Percentiles rank a stretch among this genome's conserved stretches.
These are phyloP conservation scores for Antechinus stuartii DNA, from an alignment of 2,113 vertebrate genomes.

Conservation along the genomic window DNA sequence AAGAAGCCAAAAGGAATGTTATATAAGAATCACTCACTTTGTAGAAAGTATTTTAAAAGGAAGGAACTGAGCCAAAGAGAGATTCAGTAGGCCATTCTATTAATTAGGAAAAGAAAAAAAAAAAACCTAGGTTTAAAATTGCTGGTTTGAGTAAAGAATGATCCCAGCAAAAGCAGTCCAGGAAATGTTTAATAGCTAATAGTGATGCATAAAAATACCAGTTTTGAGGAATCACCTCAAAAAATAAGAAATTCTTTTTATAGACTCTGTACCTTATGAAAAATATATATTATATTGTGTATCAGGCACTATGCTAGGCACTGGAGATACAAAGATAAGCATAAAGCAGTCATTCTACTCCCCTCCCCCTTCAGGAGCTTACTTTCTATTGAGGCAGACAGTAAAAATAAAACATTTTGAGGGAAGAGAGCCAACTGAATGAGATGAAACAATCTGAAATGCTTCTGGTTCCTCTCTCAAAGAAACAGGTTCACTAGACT, in stretches of 20 bases:
- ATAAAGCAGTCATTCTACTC: not conserved
- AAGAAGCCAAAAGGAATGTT: not conserved
- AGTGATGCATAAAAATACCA: not conserved
- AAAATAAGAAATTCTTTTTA: not conserved
- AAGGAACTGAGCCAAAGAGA: conserved; percentile 32
- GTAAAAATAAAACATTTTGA: not conserved
- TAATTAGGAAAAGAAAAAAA: not conserved
- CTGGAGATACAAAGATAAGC: not conserved
- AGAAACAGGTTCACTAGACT: not conserved
- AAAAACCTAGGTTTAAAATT: conserved; percentile 5
- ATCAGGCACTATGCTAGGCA: not conserved
- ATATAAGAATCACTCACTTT: not conserved
- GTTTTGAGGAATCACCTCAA: not conserved
- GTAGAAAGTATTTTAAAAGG: conserved; percentile 35
- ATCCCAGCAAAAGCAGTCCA: not conserved
- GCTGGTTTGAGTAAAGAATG: conserved; percentile 20
- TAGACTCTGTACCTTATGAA: not conserved
- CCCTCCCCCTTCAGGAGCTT: not conserved
- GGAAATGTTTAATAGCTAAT: not conserved
- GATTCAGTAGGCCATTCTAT: not conserved
- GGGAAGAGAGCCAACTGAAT: not conserved
- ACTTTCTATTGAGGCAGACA: not conserved
- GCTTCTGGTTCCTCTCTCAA: not conserved
- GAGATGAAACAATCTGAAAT: not conserved
- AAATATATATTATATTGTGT: not conserved